A percentile compares a stretch with the other conserved stretches of the same genome.
Evolutionary conservation across 2,797 vertebrate species (phyloP).

Genomic region (Coranthus polyacanthus): DNA sequence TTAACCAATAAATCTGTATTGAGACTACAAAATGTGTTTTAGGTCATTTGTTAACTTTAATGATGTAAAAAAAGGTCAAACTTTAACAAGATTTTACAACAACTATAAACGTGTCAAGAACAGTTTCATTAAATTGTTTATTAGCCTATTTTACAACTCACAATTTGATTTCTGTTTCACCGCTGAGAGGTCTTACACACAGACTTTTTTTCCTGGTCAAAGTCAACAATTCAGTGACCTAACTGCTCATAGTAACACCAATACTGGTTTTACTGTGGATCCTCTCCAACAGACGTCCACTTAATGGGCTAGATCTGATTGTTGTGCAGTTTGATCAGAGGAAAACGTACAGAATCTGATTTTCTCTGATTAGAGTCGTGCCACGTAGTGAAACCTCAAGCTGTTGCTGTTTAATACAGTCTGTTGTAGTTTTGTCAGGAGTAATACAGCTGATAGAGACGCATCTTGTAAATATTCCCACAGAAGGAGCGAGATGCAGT

Average conservation of each 20-base stretch:
- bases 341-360: slow-evolving; percentile 34
- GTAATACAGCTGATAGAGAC: not conserved
- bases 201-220: slow-evolving; percentile 13
- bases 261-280: slow-evolving; percentile 20
- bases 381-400: slow-evolving; percentile 25
- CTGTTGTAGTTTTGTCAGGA: slow-evolving; percentile 1
- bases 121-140: slow-evolving; percentile 63
- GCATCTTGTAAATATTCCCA: slow-evolving; percentile 5
- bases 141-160: slow-evolving; percentile 49
- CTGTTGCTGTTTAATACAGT: slow-evolving; percentile 38
- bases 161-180: slow-evolving; percentile 23
- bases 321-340: slow-evolving; percentile 42
- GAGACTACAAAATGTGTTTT: slow-evolving; percentile 56
- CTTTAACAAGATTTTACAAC: slow-evolving; percentile 16
- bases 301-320: slow-evolving; percentile 34
- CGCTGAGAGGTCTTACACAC: slow-evolving; percentile 1
- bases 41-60: slow-evolving; percentile 42
- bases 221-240: slow-evolving; percentile 14
- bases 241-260: slow-evolving; percentile 29
- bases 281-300: slow-evolving; percentile 34
- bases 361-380: slow-evolving; percentile 43
- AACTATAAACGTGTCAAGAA: slow-evolving; percentile 27
- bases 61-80: slow-evolving; percentile 11
- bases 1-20: slow-evolving; percentile 87
- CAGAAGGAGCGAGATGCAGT: not conserved